phyloP scores from a whole-genome alignment of 23 tunicate species.

The Phallusia fumigata region DNA sequence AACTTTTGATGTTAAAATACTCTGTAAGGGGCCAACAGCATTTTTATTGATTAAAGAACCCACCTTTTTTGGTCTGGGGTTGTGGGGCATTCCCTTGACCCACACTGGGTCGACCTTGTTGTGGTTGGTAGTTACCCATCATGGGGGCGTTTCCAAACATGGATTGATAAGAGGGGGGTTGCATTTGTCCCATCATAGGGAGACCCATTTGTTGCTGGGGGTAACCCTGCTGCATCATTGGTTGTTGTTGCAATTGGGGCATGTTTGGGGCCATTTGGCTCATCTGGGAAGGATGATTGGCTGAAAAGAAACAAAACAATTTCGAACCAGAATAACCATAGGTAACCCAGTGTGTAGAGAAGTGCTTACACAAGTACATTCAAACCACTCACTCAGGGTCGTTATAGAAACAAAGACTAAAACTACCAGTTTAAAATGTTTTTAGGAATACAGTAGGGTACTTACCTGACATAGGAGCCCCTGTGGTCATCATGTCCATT shows the following conservation, averaged over 20 bases:
- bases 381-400: no score
- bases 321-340: not conserved
- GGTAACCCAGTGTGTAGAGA: no score
- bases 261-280: conserved; percentile 7
- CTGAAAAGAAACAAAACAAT: not conserved
- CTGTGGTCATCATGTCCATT: conserved; percentile 58
- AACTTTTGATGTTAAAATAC: no score
- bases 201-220: not conserved
- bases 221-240: not conserved
- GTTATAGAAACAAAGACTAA: no score
- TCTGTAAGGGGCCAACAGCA: no score
- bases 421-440: no score
- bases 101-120: not conserved
- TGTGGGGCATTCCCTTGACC: not conserved
- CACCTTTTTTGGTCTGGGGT: not conserved
- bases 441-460: not conserved
- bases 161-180: conserved; percentile 58
- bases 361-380: no score
- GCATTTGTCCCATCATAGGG: conserved; percentile 15
- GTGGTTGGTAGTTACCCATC: conserved; percentile 21
- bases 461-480: not conserved
- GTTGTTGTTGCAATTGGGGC: conserved; percentile 19
- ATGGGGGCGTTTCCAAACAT: conserved; percentile 46
- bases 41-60: not conserved
- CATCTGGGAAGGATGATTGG: conserved; percentile 16